phyloP scores from a whole-genome alignment of 2,113 vertebrate genomes.

The Calypte anna region DNA sequence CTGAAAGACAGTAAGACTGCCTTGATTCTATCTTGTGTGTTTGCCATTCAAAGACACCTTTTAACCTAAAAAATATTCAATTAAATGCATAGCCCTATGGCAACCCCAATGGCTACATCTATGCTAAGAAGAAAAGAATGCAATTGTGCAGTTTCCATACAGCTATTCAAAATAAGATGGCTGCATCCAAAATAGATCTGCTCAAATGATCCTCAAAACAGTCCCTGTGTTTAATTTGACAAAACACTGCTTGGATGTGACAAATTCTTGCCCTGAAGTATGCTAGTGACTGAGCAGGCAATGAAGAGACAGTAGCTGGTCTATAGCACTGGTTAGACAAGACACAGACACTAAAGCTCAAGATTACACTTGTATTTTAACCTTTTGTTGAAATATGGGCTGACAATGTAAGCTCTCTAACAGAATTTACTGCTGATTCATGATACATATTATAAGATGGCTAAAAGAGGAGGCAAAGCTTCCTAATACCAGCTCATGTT shows the following conservation, averaged over 20 bases:
- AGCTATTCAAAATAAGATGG: not conserved
- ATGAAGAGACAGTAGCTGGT: not conserved
- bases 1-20: not conserved
- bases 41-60: not conserved
- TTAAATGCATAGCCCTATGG: not conserved
- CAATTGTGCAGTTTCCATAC: not conserved
- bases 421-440: not conserved
- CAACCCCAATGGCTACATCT: not conserved
- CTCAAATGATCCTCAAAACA: not conserved
- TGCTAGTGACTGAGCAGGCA: not conserved
- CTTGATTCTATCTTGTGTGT: not conserved
- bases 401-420: not conserved
- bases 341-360: not conserved
- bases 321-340: not conserved
- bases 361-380: not conserved
- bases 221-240: not conserved
- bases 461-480: not conserved
- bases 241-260: not conserved
- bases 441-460: not conserved
- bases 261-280: not conserved
- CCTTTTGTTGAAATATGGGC: not conserved
- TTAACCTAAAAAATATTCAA: not conserved
- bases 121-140: fast-evolving
- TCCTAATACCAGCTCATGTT: not conserved
- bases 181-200: not conserved